phyloP scores from a whole-genome alignment of 92 coral and sea anemone species.

The Porites divaricata region DNA sequence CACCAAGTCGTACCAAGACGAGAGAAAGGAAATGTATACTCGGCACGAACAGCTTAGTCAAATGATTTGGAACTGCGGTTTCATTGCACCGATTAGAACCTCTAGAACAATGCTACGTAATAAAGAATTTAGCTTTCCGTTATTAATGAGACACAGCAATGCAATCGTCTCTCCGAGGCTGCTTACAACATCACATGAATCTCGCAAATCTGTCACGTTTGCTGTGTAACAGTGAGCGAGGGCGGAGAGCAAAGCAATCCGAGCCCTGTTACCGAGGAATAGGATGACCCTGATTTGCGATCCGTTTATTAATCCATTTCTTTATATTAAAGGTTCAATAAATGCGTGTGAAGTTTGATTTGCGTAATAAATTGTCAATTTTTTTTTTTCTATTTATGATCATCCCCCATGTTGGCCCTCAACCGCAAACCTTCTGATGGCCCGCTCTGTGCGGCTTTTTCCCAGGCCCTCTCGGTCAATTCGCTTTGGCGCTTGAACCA shows the following conservation, averaged over 20 bases:
- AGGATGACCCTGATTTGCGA: not conserved
- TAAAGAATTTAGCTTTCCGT: constrained; percentile 7
- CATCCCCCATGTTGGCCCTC: no score
- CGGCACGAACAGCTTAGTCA: not conserved
- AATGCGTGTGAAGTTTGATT: no score
- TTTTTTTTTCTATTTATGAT: no score
- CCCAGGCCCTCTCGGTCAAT: no score
- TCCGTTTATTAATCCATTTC: no score
- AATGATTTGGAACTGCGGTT: not conserved
- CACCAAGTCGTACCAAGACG: not conserved
- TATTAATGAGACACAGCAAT: not conserved
- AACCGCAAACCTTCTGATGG: no score
- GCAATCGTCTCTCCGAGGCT: not conserved
- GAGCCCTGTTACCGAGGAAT: not conserved
- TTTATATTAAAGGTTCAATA: no score
- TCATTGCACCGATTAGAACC: not conserved
- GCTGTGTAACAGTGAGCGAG: not conserved
- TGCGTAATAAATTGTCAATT: no score
- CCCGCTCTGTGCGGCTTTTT: no score
- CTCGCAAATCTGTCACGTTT: constrained; percentile 31
- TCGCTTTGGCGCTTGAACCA: no score
- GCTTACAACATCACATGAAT: constrained; percentile 6
- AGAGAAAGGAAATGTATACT: not conserved
- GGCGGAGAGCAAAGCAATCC: not conserved
- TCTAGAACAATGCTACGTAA: not conserved